Evolutionary conservation across 2,888 invertebrate species (phyloP).

Genomic region (Chrysolina americana): DNA sequence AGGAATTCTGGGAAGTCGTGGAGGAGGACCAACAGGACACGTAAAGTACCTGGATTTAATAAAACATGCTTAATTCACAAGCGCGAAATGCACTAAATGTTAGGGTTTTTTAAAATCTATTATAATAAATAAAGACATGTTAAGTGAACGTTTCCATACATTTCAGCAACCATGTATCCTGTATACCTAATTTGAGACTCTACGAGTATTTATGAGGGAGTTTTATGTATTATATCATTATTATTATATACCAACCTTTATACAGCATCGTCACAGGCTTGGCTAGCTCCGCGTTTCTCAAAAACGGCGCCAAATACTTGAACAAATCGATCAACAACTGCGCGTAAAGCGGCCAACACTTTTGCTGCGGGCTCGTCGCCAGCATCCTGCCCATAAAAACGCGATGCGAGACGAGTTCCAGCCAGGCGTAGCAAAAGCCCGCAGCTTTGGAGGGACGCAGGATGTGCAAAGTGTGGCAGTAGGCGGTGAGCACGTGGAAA

Average conservation of each 20-base stretch:
- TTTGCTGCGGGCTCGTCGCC: slow-evolving; percentile 91
- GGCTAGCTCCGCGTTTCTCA: slow-evolving; percentile 96
- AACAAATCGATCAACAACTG: slow-evolving; percentile 96
- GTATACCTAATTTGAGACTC: no score
- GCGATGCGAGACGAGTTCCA: slow-evolving; percentile 97
- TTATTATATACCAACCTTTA: slow-evolving; percentile 88
- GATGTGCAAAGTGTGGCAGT: slow-evolving; percentile 95
- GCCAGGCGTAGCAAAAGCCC: slow-evolving; percentile 98
- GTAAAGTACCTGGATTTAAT: slow-evolving; percentile 55
- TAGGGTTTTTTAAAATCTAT: no score
- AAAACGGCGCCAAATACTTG: slow-evolving; percentile 94
- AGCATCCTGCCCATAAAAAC: slow-evolving; percentile 95
- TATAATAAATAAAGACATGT: no score
- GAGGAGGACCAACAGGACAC: slow-evolving; percentile 93
- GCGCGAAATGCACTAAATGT: neutral
- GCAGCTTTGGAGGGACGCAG: slow-evolving; percentile 94
- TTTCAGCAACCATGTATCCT: no score
- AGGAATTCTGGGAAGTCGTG: slow-evolving; percentile 99
- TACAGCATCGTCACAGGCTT: slow-evolving; percentile 95
- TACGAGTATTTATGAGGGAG: no score
- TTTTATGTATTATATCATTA: no score
- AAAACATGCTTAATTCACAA: no score
- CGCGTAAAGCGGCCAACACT: slow-evolving; percentile 98
- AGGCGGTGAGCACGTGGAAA: slow-evolving; percentile 94
- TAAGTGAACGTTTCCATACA: no score